phyloP scores from a whole-genome alignment of 2,797 vertebrate species.

The Myripristis murdjan region DNA sequence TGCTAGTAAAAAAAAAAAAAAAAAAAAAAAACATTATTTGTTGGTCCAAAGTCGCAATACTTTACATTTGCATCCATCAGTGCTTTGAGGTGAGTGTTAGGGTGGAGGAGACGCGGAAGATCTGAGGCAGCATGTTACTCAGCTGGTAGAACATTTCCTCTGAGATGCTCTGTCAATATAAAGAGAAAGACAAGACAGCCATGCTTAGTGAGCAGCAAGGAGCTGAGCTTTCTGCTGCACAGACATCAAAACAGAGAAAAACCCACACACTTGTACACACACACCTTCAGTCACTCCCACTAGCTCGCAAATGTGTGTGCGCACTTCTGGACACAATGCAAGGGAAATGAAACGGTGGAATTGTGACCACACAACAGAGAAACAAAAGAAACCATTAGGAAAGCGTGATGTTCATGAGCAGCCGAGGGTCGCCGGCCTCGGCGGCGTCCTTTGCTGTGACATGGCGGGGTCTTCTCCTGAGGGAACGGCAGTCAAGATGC shows the following conservation, averaged over 20 bases:
- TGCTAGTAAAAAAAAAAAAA: neutral
- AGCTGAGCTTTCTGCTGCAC: slow-evolving; percentile 7
- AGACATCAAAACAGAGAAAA: neutral
- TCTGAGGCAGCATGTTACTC: slow-evolving; percentile 98
- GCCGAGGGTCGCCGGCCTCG: slow-evolving; percentile 22
- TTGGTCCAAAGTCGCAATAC: neutral
- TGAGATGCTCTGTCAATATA: slow-evolving; percentile 91
- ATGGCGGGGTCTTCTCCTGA: slow-evolving; percentile 25
- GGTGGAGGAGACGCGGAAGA: slow-evolving; percentile 97
- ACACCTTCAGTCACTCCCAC: neutral
- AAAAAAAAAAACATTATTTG: neutral
- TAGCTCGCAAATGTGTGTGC: neutral
- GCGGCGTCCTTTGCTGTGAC: slow-evolving; percentile 25
- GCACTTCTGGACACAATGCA: neutral
- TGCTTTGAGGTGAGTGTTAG: slow-evolving; percentile 96
- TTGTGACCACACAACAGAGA: neutral
- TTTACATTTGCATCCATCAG: slow-evolving; percentile 65
- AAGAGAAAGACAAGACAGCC: slow-evolving; percentile 31
- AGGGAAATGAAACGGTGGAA: neutral
- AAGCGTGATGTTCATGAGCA: slow-evolving; percentile 9
- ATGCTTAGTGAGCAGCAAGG: slow-evolving; percentile 28
- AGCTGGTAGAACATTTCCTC: slow-evolving; percentile 99
- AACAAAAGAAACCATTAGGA: slow-evolving; percentile 26
- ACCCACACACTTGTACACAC: too few species aligned
- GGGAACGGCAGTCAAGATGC: slow-evolving; percentile 44